Conservation (phyloP, 2,113 vertebrate species). For the Petroica traversi region DNA sequence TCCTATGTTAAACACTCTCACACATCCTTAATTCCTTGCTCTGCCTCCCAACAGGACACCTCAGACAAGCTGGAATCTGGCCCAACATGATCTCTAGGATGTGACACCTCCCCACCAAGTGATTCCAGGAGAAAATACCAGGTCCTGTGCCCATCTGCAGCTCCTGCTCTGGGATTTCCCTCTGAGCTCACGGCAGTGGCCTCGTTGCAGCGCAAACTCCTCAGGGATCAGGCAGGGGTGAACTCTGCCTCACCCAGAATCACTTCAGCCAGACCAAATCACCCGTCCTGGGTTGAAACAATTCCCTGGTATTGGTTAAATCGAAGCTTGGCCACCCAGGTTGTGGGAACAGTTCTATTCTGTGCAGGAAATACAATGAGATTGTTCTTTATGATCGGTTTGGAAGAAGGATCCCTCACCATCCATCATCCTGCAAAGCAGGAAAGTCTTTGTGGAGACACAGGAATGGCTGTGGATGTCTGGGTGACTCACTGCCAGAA, state of each 20-base stretch:
- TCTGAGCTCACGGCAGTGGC: not conserved
- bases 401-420: not conserved
- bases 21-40: not conserved
- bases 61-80: not conserved
- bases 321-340: not conserved
- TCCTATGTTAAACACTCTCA: not conserved
- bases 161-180: not conserved
- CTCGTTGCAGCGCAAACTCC: accelerated
- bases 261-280: not conserved
- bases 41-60: not conserved
- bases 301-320: not conserved
- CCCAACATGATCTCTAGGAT: not conserved
- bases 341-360: not conserved
- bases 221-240: not conserved
- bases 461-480: accelerated
- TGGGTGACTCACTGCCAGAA: not conserved
- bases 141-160: not conserved
- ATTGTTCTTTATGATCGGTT: not conserved
- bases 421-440: not conserved
- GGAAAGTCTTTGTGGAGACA: not conserved
- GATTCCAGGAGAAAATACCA: not conserved
- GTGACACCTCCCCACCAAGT: not conserved
- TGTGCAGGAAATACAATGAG: accelerated
- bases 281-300: not conserved
- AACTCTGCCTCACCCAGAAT: not conserved